A percentile compares a stretch with the other conserved stretches of the same genome.
Evolutionary conservation across 2,113 vertebrate species (phyloP).

Genomic region (Ibidorhyncha struthersii): DNA sequence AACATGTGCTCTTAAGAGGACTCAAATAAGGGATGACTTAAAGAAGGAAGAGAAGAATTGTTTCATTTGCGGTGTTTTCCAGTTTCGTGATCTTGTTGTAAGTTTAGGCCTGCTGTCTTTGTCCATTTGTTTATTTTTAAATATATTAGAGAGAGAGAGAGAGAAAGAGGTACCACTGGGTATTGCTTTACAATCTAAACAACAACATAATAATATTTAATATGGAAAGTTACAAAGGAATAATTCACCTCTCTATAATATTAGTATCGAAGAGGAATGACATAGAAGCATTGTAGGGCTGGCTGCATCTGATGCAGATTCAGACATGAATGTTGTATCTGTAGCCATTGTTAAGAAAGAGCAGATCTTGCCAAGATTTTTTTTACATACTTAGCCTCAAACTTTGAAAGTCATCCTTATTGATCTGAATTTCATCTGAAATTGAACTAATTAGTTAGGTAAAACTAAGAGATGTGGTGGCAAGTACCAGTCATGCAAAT

Average conservation of each 20-base stretch:
- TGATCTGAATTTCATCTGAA: neutral
- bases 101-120: neutral
- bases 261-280: neutral
- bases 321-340: neutral
- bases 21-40: neutral
- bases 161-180: neutral
- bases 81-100: neutral
- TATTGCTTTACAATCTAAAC: neutral
- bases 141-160: neutral
- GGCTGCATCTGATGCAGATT: neutral
- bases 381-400: neutral
- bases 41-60: neutral
- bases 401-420: neutral
- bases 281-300: neutral
- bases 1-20: neutral
- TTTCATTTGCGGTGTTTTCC: neutral
- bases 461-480: neutral
- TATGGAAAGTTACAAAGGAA: neutral
- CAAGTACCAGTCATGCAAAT: neutral
- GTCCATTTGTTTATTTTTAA: neutral
- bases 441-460: neutral
- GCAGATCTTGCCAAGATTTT: neutral
- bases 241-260: neutral
- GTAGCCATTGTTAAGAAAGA: neutral
- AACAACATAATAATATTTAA: neutral